Base-by-base conservation (phyloP, 2,888 invertebrate species). In the Diloba caeruleocephala region DNA sequence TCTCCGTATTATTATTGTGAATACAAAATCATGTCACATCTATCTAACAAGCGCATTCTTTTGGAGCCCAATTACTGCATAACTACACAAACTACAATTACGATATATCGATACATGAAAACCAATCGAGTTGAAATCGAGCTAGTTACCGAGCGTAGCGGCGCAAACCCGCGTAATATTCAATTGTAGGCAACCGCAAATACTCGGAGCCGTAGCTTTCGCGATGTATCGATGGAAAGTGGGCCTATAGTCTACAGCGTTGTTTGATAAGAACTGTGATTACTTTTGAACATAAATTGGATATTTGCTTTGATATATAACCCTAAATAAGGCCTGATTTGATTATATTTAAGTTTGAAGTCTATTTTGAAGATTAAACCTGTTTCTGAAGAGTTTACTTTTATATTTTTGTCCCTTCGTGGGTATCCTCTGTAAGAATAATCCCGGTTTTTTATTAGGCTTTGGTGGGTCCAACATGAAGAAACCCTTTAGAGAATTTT, bases 141-240 rank as follows among this genome's bases (percentile, higher is more conserved):
- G 41, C 55, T 55, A 53, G 62, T 72, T 65, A 64, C 42, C 51
- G 32, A 56, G 70, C 42, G 68, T 78, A 76, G 74, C 72, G 76
- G 75, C 72, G 76, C 71, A 71, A 83, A 85, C 87, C 84, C 83
- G 80, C 85, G 79, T 77, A 83, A 85, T 88, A 90, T 90, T 21
- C 87, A 90, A 89, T 91, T 85, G 90, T 87, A 87, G 82, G 80
- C 78, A 86, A 91, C 90, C 90, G 85, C 90, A 91, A 86, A 87
- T 84, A 77, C 79, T 75, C 76, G 76, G 82, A 87, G 87, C 88
- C 86, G 89, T 85, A 87, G 89, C 88, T 87, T 89, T 88, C 85
- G 76, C 73, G 83, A 88, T 86, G 84, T 85, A 86, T 87, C 79
- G 58, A 25, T 78, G 55, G 90, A 91, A 90, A 92, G 91, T 87